These are phyloP conservation scores for Leucoraja ocellata DNA, from an alignment of 2,797 vertebrate genomes.

Conservation along the genomic window DNA sequence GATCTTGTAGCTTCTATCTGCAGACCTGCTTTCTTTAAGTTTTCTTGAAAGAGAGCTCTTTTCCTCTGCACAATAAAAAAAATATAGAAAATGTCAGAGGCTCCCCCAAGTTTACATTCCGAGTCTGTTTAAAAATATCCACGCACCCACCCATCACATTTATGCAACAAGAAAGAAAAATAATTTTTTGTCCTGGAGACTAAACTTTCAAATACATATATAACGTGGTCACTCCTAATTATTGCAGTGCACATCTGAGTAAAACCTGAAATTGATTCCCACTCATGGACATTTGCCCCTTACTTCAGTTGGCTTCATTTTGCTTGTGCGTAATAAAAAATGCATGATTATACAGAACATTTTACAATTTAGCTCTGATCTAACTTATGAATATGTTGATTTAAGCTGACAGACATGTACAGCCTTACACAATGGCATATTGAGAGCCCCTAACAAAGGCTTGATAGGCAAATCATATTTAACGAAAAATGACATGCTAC, in stretches of 20 bases:
- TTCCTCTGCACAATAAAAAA: constrained; percentile 61
- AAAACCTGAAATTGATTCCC: background rate
- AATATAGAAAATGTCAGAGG: constrained; percentile 40
- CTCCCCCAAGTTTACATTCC: too few species aligned
- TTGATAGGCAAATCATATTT: background rate
- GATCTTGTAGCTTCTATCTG: constrained; percentile 77
- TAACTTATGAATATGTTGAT: background rate
- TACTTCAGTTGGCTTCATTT: background rate
- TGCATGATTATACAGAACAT: background rate
- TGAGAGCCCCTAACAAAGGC: background rate
- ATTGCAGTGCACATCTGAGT: background rate
- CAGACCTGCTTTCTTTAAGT: constrained; percentile 76
- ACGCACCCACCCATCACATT: background rate
- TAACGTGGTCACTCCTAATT: background rate
- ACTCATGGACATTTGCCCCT: background rate
- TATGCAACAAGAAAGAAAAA: background rate
- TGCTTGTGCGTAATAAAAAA: background rate
- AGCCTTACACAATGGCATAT: background rate
- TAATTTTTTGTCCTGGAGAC: background rate
- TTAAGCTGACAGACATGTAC: background rate
- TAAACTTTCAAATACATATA: background rate
- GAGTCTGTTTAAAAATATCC: background rate
- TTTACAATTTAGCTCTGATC: background rate
- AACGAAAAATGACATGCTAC: background rate
- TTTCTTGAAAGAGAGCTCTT: constrained; percentile 76